These are phyloP conservation scores for Calycopis cecrops DNA, from an alignment of 1,140 invertebrate species.

Conservation along the genomic window DNA sequence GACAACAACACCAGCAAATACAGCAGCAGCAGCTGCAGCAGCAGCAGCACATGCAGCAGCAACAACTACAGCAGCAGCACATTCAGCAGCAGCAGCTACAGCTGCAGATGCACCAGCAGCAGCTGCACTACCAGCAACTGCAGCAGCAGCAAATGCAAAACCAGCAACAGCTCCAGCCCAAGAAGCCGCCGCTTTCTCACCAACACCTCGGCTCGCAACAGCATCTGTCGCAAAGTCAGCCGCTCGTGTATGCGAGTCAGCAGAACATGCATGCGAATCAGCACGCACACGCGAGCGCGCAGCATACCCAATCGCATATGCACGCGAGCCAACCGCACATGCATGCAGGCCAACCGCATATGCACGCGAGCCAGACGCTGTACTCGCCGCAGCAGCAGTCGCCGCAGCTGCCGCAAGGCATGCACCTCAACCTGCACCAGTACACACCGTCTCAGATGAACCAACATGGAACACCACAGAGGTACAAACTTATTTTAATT, in stretches of 20 bases:
- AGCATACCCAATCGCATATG: slow-evolving; percentile 26
- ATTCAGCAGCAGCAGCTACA: slow-evolving; percentile 45
- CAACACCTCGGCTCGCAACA: slow-evolving; percentile 43
- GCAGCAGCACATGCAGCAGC: slow-evolving; percentile 29
- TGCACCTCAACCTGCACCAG: slow-evolving; percentile 29
- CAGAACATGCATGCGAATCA: slow-evolving; percentile 38
- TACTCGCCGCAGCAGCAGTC: slow-evolving; percentile 27
- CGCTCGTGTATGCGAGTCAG: slow-evolving; percentile 53
- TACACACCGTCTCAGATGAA: slow-evolving; percentile 21
- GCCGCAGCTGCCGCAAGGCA: slow-evolving; percentile 26
- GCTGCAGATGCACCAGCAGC: slow-evolving; percentile 71
- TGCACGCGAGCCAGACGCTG: slow-evolving; percentile 22
- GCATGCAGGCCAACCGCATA: slow-evolving; percentile 22
- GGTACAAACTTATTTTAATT: slow-evolving; percentile 26
- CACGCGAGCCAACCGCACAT: slow-evolving; percentile 30
- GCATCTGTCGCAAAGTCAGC: slow-evolving; percentile 15
- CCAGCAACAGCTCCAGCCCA: slow-evolving; percentile 60
- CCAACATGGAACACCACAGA: slow-evolving; percentile 34
- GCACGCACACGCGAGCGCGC: slow-evolving; percentile 30
- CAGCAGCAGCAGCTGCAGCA: slow-evolving; percentile 32
- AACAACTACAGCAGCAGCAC: slow-evolving; percentile 43
- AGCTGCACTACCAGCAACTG: slow-evolving; percentile 27
- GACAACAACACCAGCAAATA: slow-evolving; percentile 75
- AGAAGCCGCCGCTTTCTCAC: slow-evolving; percentile 28
- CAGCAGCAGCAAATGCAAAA: slow-evolving; percentile 26